Conservation (phyloP, 2,888 invertebrate species). For the Lepeophtheirus nordmannii region DNA sequence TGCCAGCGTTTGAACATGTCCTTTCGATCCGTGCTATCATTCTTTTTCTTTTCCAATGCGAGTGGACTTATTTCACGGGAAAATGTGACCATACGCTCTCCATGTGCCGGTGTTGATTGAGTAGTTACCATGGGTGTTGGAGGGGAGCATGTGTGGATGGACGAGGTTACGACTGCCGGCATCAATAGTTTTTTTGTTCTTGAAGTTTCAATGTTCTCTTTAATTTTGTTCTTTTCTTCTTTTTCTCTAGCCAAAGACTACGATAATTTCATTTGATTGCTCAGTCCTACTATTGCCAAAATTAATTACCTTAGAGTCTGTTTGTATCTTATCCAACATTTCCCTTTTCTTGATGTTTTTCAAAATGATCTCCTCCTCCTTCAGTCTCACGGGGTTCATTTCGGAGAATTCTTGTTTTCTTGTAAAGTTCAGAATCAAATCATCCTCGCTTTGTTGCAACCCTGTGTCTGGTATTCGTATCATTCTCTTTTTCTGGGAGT, state of each 20-base stretch:
- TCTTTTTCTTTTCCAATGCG: neutral
- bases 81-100: neutral
- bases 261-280: neutral
- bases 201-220: neutral
- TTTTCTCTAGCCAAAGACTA: neutral
- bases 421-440: slow-evolving; percentile 2
- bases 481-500: neutral
- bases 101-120: neutral
- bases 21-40: neutral
- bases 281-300: neutral
- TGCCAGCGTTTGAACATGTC: neutral
- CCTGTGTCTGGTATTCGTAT: neutral
- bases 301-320: neutral
- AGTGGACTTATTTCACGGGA: no score
- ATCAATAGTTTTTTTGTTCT: neutral
- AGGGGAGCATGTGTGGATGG: neutral
- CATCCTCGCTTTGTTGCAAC: slow-evolving; percentile 12
- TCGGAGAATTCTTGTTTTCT: slow-evolving; percentile 13
- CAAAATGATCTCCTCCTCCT: slow-evolving; percentile 4
- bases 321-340: slow-evolving; percentile 14
- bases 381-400: slow-evolving; percentile 2
- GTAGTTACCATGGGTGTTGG: neutral
- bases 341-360: slow-evolving; percentile 9
- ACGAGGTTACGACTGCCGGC: neutral
- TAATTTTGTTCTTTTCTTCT: neutral